phyloP scores from a whole-genome alignment of 2,888 invertebrate genomes.

The Amblyjoppa proteus region DNA sequence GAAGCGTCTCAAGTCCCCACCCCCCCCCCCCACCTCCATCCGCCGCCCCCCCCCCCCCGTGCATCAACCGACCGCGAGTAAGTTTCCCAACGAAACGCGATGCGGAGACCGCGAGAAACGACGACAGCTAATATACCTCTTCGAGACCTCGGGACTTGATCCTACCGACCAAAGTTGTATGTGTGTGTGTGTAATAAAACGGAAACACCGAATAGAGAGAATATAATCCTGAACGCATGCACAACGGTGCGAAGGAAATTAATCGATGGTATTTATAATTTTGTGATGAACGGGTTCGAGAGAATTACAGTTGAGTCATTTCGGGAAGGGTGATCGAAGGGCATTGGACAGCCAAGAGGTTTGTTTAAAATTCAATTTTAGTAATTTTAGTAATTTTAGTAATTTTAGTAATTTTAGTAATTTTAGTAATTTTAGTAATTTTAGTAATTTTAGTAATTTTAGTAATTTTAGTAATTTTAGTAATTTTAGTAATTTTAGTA shows the following conservation, averaged over 20 bases:
- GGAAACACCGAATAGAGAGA: background rate
- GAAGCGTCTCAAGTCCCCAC: constrained; percentile 23
- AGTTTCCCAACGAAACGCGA: constrained; percentile 26
- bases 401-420: no score
- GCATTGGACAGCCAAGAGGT: background rate
- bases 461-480: no score
- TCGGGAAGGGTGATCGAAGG: background rate
- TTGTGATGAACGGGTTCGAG: background rate
- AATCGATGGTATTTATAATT: background rate
- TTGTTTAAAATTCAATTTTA: no score
- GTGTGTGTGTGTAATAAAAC: background rate
- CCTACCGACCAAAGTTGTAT: background rate
- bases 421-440: no score
- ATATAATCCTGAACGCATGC: background rate
- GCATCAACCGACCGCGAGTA: constrained; percentile 35
- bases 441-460: no score
- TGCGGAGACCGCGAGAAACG: constrained; percentile 24
- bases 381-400: no score
- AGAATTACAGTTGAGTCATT: background rate
- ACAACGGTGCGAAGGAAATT: constrained; percentile 4
- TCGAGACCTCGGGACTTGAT: constrained; percentile 30
- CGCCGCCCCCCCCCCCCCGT: background rate
- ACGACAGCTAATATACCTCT: constrained; percentile 59
- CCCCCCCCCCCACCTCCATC: background rate
- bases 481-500: no score